Evolutionary conservation across 2,888 invertebrate genomes (phyloP).

Genomic region (Protodeltote pygarga): DNA sequence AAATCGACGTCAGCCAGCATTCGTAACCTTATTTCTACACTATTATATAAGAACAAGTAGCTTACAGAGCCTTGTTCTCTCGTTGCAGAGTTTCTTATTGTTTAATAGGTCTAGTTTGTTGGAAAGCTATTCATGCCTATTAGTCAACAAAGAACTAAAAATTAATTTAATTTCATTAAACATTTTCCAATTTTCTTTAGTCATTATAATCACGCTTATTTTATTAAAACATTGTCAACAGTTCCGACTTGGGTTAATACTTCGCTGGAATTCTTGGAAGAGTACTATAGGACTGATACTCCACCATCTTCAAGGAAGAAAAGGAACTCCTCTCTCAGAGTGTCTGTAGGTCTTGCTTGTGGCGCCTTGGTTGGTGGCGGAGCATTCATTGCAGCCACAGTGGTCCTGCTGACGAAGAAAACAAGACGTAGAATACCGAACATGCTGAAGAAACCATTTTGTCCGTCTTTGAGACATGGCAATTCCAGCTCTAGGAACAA

Average conservation of each 20-base stretch:
- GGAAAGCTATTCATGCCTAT: too few species aligned
- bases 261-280: conserved; percentile 87
- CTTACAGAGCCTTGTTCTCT: too few species aligned
- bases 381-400: conserved; percentile 87
- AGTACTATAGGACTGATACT: conserved; percentile 86
- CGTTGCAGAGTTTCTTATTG: too few species aligned
- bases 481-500: conserved; percentile 76
- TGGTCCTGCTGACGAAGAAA: conserved; percentile 88
- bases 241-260: conserved; percentile 86
- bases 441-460: conserved; percentile 81
- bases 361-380: conserved; percentile 83
- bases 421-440: conserved; percentile 75
- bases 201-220: not conserved
- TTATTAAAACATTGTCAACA: conserved; percentile 58
- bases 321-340: conserved; percentile 81
- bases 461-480: conserved; percentile 71
- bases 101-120: too few species aligned
- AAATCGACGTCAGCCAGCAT: too few species aligned
- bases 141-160: conserved; percentile 45
- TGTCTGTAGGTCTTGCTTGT: conserved; percentile 78
- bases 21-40: too few species aligned
- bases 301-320: conserved; percentile 78
- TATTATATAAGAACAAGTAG: too few species aligned
- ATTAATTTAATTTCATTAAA: conserved; percentile 62
- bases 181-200: conserved; percentile 29